Evolutionary conservation across 2,888 invertebrate genomes (phyloP), one percentile per base, ranked within the genome.

Genomic region (Dynastes tityus): DNA sequence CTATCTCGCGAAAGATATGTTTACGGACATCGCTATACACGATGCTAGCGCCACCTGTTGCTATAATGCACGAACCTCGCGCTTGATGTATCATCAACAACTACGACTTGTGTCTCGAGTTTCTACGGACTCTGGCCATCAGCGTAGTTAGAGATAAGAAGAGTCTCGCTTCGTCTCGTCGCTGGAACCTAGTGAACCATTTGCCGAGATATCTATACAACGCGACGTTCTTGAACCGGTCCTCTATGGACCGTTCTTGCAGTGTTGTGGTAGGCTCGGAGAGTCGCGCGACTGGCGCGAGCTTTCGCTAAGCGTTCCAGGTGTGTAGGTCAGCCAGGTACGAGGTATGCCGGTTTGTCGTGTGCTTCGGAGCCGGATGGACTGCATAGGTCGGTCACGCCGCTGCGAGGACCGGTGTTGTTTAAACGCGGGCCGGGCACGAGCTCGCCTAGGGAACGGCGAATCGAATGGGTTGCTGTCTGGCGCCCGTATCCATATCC

Each of bases 401-500:
- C 22, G 55, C 22, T 58, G n/a, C 55, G 55, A 58, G n/a, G 65
- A 67, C 65, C 65, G 65, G 45, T 67, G 65, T 65, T 53, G 16
- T 5, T 5, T 58, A 22, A 58, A 58, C 16, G 55, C 55, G 63
- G 27, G 29, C 29, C 13, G 63, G 11, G 29, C 63, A 63, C 63
- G 63, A 63, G 63, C 32, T 63, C 22, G 16, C 6, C 29, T 13
- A 63, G 11, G 22, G 22, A 61, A 61, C 61, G 61, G 61, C 22
- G 22, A 29, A 63, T 73, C 16, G 45, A 40, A 40, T 40, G 55
- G 71, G 55, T 68, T 37, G 58, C 58, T 58, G 58, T 58, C 58
- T 73, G 75, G 70, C 73, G 78, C 78, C 78, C 78, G 78, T 76
- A 78, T 78, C 68, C 55, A 58, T 78, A 75, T 78, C 73, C 78